Base-by-base conservation (phyloP, 2,797 vertebrate genomes). In the Clarias fuscus region DNA sequence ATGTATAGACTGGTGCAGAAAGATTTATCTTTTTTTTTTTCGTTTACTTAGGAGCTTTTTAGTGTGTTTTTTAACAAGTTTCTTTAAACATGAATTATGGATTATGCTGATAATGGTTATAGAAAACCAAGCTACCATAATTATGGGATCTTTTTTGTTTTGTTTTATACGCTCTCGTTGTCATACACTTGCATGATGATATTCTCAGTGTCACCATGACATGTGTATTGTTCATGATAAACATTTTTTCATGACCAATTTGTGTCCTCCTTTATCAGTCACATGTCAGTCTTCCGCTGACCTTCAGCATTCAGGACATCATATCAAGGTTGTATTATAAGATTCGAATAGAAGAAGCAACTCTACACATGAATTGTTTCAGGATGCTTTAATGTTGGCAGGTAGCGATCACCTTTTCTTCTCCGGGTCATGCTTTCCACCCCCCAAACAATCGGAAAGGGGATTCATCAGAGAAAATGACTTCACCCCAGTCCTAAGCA, bases 221-320 rank as follows among this genome's bases (percentile, higher is more conserved):
- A 8, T 58, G 27, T 58, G 77, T 78, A 85, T 79, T 53, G 24
- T n/a, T 70, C 24, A 68, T 70, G 75, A 85, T 81, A 62, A 85
- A 85, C n/a, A 61, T 64, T 70, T 85, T 17, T 13, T 56, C 30
- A 13, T 64, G 70, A 70, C 5, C 17, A 56, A 65, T 22, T 33
- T 30, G 40, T 17, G 2, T 75, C 5, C 15, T 30, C 11, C 3
- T 67, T 84, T 40, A 22, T 84, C 20, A 22, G 1, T 78, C 76
- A 37, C 6, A 7, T 79, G 37, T 59, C 1, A 37, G 61, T 10
- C 18, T 33, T 78, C 11, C 20, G 33, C 13, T 33, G n/a, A 78
- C 10, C 1, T 77, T 10, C 7, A 61, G 58, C 7, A 5, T 78
- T 78, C 72, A 53, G 48, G 48, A 27, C n/a, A 43, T 72, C 70